Base-by-base conservation (phyloP, 2,113 vertebrate species). In the Cheirogaleus medius region DNA sequence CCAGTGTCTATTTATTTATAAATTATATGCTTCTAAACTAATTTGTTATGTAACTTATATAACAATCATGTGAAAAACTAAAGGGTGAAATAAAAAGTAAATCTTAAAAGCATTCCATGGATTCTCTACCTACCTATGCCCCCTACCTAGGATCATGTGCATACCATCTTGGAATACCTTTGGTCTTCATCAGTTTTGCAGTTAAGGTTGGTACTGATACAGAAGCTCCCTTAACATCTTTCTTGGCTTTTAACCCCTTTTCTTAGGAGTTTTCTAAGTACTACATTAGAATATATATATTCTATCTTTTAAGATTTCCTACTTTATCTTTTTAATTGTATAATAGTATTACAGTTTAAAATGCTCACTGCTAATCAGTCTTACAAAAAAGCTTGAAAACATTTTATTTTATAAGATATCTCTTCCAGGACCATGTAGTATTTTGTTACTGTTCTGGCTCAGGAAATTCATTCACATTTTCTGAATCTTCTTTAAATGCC, bases 321-420 rank as follows among this genome's bases (percentile, higher is more conserved):
- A 4, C 42, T 47, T 93, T 39, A 54, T 58, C 39, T 80, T 86
- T 85, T 95, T 84, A 83, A 78, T 91, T 23, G 34, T 20, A 74
- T 27, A 27, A 63, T 63, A 21, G 5, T 86, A 60, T 82, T 78
- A 77, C 0, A 82, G 56, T 89, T 91, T 95, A 90, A 89, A 89
- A 60, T 87, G 15, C 12, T 52, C 18, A 37, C 3, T 71, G 78
- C 23, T 88, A 44, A 88, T 58, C 10, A 94, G 13, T 47, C 34
- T 77, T 71, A 85, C 23, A 78, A 69, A 86, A 94, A 90, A 66
- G 6, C 8, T 86, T 86, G 47, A 90, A 89, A 85, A 92, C 32
- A 66, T 20, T 64, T 96, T 85, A 58, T 89, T 91, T 80, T 89
- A 85, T 13, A 82, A 94, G 90, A 47, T 68, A 77, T 20, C n/a